Percentiles rank a stretch among this genome's conserved stretches.
These are phyloP conservation scores for Drosophila nebulosa DNA, from an alignment of 1,140 invertebrate species.

Conservation along the genomic window DNA sequence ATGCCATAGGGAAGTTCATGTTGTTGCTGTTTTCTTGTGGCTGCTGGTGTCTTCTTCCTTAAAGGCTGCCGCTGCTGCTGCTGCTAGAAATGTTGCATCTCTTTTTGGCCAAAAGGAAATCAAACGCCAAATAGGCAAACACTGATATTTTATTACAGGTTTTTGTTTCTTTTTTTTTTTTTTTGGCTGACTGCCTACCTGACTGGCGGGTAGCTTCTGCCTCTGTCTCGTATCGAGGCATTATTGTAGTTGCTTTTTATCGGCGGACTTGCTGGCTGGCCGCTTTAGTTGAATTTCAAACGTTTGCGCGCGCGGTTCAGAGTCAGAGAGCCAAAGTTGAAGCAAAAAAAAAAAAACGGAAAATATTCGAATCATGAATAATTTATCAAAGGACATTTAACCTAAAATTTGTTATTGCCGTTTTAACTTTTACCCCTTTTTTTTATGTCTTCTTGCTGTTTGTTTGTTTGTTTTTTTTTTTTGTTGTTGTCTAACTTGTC, in stretches of 20 bases:
- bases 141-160: slow-evolving; percentile 32
- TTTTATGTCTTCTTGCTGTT: not conserved
- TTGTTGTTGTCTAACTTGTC: not conserved
- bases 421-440: not conserved
- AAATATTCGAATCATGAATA: slow-evolving; percentile 5
- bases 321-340: slow-evolving; percentile 5
- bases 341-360: slow-evolving; percentile 14
- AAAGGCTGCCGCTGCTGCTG: not conserved
- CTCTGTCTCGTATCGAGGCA: slow-evolving; percentile 33
- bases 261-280: slow-evolving; percentile 44
- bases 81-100: slow-evolving; percentile 8
- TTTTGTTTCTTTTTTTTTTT: slow-evolving; percentile 36
- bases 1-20: slow-evolving; percentile 7
- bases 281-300: slow-evolving; percentile 75
- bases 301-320: slow-evolving; percentile 64
- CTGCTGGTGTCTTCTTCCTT: not conserved
- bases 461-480: not conserved
- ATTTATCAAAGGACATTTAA: slow-evolving; percentile 3
- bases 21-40: not conserved
- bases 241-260: slow-evolving; percentile 60
- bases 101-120: slow-evolving; percentile 53
- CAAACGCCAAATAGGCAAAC: slow-evolving; percentile 54
- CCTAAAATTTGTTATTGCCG: not conserved
- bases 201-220: slow-evolving; percentile 70
- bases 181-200: slow-evolving; percentile 41